A percentile compares a stretch with the other conserved stretches of the same genome.
Conservation (phyloP, 2,888 invertebrate genomes). For the Atrina japonica region DNA sequence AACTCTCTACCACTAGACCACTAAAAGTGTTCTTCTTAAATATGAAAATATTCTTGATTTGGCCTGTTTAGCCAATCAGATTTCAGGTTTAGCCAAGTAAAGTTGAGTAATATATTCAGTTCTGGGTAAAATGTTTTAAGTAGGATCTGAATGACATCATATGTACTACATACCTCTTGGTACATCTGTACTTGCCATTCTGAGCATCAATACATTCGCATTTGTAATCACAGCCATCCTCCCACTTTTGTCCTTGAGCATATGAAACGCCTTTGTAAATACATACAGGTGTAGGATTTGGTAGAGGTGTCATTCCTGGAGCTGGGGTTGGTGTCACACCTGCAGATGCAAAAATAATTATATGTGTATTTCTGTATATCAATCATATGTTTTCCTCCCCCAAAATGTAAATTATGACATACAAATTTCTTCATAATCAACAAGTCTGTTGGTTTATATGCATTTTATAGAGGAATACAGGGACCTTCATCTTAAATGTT, state of each 20-base stretch:
- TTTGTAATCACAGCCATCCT: constrained; percentile 64
- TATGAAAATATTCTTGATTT: too few species aligned
- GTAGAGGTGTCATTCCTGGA: constrained; percentile 42
- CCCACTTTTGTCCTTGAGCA: constrained; percentile 62
- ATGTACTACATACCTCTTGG: constrained; percentile 58
- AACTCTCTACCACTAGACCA: too few species aligned
- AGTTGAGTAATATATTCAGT: too few species aligned
- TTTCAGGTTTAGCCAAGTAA: too few species aligned
- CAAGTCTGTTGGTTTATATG: neutral
- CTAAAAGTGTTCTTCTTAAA: too few species aligned
- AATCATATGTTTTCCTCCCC: neutral
- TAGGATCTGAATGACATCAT: too few species aligned
- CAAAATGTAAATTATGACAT: neutral
- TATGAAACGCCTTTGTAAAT: constrained; percentile 65
- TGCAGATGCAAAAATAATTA: neutral
- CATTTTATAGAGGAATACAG: too few species aligned
- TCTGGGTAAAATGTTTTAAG: too few species aligned
- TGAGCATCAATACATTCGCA: constrained; percentile 64
- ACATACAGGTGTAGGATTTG: constrained; percentile 54
- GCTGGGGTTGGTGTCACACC: constrained; percentile 59
- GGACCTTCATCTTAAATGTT: too few species aligned
- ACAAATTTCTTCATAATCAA: neutral
- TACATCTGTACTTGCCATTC: constrained; percentile 62
- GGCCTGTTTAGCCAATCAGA: too few species aligned
- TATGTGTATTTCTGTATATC: too few species aligned